A percentile compares a stretch with the other conserved stretches of the same genome.
Evolutionary conservation across 2,797 vertebrate genomes (phyloP).

Genomic region (Enteromius afrohamiltoni): DNA sequence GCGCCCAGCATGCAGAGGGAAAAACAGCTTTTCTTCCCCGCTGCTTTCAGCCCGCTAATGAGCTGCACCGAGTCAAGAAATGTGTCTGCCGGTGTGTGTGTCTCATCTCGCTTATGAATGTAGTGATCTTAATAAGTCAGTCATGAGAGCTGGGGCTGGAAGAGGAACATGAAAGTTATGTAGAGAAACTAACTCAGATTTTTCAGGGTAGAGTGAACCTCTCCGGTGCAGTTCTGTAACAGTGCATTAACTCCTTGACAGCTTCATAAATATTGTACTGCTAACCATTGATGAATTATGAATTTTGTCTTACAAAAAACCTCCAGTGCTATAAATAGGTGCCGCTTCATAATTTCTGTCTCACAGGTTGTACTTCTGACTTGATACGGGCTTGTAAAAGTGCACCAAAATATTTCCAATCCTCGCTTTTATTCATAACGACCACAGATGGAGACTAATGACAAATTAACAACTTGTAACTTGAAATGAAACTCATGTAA

Average conservation of each 20-base stretch:
- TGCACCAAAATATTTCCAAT: slow-evolving; percentile 9
- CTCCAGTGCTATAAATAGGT: slow-evolving; percentile 1
- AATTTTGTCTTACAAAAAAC: slow-evolving; percentile 26
- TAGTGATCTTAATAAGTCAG: slow-evolving; percentile 37
- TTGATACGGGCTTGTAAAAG: slow-evolving; percentile 26
- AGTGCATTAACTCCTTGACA: slow-evolving; percentile 31
- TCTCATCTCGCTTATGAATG: slow-evolving; percentile 35
- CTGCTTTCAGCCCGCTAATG: slow-evolving; percentile 16
- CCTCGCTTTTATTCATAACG: background rate
- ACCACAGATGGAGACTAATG: slow-evolving; percentile 1
- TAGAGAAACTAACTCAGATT: slow-evolving; percentile 10
- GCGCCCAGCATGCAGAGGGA: slow-evolving; percentile 13
- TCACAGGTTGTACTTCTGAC: slow-evolving; percentile 28
- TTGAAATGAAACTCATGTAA: background rate
- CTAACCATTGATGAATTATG: slow-evolving; percentile 40
- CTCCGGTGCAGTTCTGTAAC: background rate
- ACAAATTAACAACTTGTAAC: background rate
- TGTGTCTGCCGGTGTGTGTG: slow-evolving; percentile 7
- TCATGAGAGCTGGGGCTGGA: slow-evolving; percentile 27
- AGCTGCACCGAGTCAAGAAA: slow-evolving; percentile 33
- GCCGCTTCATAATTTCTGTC: slow-evolving; percentile 17
- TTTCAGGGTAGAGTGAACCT: background rate
- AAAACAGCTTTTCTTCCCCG: slow-evolving; percentile 4
- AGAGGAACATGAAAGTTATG: slow-evolving; percentile 31
- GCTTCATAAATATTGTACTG: slow-evolving; percentile 42